Conservation (phyloP, 2,888 invertebrate genomes). For the Zhuqinia jingwanae region DNA sequence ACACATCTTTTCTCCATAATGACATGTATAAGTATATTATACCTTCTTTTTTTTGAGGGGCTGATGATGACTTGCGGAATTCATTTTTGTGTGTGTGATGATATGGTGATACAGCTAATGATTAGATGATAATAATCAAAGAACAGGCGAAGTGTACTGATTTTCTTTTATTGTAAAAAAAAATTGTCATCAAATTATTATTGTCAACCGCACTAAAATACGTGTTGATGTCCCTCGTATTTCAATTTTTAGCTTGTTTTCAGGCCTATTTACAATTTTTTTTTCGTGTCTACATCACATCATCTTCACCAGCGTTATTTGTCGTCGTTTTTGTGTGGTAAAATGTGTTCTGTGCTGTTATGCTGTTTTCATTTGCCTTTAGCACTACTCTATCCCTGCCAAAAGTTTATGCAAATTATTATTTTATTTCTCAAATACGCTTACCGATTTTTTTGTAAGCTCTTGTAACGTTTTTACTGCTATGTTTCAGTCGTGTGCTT, state of each 20-base stretch:
- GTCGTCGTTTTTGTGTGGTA: too few species aligned
- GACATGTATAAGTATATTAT: too few species aligned
- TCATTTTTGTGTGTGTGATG: too few species aligned
- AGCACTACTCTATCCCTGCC: not conserved
- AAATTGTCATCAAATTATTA: not conserved
- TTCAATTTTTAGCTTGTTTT: constrained; percentile 26
- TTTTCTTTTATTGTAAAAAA: constrained; percentile 23
- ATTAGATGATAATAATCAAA: not conserved
- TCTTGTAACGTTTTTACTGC: not conserved
- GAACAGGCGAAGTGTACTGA: not conserved
- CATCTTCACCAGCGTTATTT: constrained; percentile 8
- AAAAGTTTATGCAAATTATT: constrained; percentile 20
- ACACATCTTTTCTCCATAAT: too few species aligned
- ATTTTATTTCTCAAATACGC: not conserved
- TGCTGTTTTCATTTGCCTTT: not conserved
- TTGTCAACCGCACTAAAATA: not conserved
- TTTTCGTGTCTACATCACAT: constrained; percentile 10
- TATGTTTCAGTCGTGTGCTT: constrained; percentile 4
- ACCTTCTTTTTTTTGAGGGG: too few species aligned
- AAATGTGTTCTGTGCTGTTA: not conserved
- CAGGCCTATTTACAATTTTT: not conserved
- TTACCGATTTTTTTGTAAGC: constrained; percentile 13
- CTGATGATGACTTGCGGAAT: too few species aligned
- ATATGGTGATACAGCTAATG: not conserved
- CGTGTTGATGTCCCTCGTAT: not conserved